Evolutionary conservation across 2,113 vertebrate species (phyloP).

Genomic region (Sinocyclocheilus rhinocerous): DNA sequence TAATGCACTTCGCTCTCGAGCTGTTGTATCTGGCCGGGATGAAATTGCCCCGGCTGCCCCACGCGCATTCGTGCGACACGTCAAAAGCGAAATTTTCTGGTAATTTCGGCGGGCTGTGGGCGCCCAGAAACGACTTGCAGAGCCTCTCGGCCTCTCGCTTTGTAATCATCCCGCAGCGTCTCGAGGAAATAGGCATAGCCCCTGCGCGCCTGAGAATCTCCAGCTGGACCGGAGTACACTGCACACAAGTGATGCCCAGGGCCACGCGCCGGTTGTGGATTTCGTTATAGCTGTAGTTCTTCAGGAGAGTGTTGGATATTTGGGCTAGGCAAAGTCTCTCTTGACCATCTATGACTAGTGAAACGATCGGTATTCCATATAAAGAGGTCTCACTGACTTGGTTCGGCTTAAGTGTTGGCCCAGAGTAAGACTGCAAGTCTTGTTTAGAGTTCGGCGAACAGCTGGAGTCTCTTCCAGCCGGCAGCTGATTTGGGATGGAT

Average conservation of each 20-base stretch:
- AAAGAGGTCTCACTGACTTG: conserved; percentile 93
- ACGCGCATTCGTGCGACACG: conserved; percentile 89
- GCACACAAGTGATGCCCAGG: conserved; percentile 92
- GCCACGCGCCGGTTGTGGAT: conserved; percentile 92
- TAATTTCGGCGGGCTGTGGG: conserved; percentile 86
- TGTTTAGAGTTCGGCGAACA: conserved; percentile 90
- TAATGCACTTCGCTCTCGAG: conserved; percentile 92
- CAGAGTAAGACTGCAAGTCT: conserved; percentile 86
- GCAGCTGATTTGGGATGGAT: conserved; percentile 83
- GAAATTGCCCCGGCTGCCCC: conserved; percentile 89
- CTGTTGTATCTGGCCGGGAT: conserved; percentile 92
- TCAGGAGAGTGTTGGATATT: conserved; percentile 89
- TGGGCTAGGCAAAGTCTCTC: conserved; percentile 91
- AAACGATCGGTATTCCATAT: conserved; percentile 95
- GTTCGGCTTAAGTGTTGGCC: conserved; percentile 89
- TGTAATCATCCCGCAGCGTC: conserved; percentile 93
- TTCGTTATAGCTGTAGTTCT: conserved; percentile 93
- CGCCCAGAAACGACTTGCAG: conserved; percentile 89
- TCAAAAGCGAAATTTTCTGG: conserved; percentile 93
- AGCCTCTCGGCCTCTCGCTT: conserved; percentile 90
- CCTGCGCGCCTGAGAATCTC: conserved; percentile 89
- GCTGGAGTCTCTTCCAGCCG: conserved; percentile 87
- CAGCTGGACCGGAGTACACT: conserved; percentile 91
- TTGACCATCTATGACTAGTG: conserved; percentile 92
- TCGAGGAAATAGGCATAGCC: conserved; percentile 90